Percentiles rank a stretch among this genome's conserved stretches.
These are phyloP conservation scores for Bergia puertoricense DNA, from an alignment of 92 coral and sea anemone genomes.

Conservation along the genomic window DNA sequence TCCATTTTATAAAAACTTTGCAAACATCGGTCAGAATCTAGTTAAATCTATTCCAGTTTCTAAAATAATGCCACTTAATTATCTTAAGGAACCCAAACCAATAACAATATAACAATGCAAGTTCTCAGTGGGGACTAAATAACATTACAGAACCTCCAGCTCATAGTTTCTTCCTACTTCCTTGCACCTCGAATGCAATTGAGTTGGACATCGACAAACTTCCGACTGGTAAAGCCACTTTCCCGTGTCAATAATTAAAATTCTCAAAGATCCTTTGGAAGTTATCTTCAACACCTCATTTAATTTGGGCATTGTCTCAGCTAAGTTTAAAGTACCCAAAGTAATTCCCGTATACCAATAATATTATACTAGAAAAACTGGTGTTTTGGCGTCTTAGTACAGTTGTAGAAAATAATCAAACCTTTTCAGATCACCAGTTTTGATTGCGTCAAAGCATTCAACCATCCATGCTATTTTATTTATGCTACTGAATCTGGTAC, in stretches of 20 bases:
- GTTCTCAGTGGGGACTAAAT: too few species aligned
- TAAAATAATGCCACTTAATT: background rate
- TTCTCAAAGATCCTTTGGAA: conserved; percentile 39
- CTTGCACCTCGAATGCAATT: conserved; percentile 42
- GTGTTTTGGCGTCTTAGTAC: background rate
- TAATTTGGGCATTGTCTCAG: conserved; percentile 40
- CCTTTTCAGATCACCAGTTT: background rate
- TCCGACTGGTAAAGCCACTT: background rate
- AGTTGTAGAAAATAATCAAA: background rate
- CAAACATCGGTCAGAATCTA: background rate
- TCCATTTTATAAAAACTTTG: background rate
- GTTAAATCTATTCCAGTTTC: conserved; percentile 1
- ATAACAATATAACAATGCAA: too few species aligned
- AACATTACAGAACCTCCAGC: background rate
- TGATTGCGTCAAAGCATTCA: background rate
- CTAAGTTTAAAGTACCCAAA: background rate
- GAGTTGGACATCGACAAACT: conserved; percentile 15
- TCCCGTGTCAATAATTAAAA: conserved; percentile 7
- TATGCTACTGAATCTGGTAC: too few species aligned
- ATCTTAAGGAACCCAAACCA: background rate
- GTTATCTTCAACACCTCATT: conserved; percentile 42
- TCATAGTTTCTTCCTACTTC: conserved; percentile 42
- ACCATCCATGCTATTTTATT: background rate
- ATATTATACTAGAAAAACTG: background rate
- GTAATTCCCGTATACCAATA: conserved; percentile 39